phyloP scores from a whole-genome alignment of 2,797 vertebrate genomes.

The Xerus rutilus region DNA sequence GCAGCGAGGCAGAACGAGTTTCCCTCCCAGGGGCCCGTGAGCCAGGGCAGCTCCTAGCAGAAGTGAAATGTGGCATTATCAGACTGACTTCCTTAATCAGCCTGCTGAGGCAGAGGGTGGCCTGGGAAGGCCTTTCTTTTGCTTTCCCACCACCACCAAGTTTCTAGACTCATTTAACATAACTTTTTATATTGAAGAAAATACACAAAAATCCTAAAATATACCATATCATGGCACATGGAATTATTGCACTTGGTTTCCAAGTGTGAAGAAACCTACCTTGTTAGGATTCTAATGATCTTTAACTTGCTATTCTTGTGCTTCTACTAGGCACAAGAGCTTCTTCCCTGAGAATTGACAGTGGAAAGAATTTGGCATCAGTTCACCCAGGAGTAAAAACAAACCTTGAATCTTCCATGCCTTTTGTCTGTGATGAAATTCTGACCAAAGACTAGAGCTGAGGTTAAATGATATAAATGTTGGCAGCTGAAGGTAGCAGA shows the following conservation, averaged over 20 bases:
- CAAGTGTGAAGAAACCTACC: neutral
- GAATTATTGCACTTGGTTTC: constrained; percentile 24
- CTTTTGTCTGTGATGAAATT: neutral
- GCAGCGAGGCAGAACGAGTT: neutral
- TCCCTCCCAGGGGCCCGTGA: neutral
- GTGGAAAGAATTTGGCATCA: neutral
- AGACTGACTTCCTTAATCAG: neutral
- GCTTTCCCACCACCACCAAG: neutral
- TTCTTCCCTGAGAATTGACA: neutral
- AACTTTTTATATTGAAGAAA: constrained; percentile 23
- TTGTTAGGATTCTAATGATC: neutral
- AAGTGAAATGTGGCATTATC: neutral
- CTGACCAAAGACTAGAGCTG: neutral
- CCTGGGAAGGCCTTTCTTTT: neutral
- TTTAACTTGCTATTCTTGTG: neutral
- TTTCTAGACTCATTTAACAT: neutral
- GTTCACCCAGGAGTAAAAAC: neutral
- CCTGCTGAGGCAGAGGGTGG: neutral
- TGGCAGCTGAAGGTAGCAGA: neutral
- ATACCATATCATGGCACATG: neutral
- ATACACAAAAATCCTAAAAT: neutral
- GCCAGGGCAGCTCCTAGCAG: neutral
- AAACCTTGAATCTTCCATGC: neutral
- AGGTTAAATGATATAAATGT: neutral
- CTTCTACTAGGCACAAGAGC: neutral